Conservation (phyloP, 2,797 vertebrate genomes). For the Acanthiza pusilla region DNA sequence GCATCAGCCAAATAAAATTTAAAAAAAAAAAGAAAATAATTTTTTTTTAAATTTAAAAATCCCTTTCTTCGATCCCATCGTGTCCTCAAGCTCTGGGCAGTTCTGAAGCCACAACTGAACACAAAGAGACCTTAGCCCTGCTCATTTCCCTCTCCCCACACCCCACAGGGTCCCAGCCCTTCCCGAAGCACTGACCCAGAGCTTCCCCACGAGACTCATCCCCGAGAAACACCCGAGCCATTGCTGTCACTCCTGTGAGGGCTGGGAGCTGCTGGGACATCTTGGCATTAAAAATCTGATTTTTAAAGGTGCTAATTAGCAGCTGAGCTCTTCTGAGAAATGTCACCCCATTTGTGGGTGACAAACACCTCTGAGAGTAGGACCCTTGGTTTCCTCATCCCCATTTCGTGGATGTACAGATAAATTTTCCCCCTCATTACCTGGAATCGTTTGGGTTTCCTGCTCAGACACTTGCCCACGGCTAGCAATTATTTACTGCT, state of each 20-base stretch:
- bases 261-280: neutral
- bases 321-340: neutral
- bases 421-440: neutral
- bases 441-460: neutral
- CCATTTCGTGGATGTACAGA: fast-evolving
- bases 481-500: neutral
- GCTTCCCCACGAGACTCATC: fast-evolving
- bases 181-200: neutral
- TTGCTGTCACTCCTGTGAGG: no score
- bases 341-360: neutral
- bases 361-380: neutral
- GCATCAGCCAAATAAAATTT: neutral
- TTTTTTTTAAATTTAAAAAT: no score
- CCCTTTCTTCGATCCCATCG: neutral
- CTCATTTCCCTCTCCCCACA: neutral
- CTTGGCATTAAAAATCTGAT: neutral
- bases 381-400: neutral
- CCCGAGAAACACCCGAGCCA: fast-evolving
- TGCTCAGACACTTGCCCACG: neutral
- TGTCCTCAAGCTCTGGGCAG: fast-evolving
- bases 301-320: neutral
- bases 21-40: neutral
- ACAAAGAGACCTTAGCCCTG: neutral
- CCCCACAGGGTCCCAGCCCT: neutral
- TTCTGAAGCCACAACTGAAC: neutral